A percentile compares a stretch with the other conserved stretches of the same genome.
These are phyloP conservation scores for Zaprionus obscuricornis DNA, from an alignment of 2,888 invertebrate genomes.

Conservation along the genomic window DNA sequence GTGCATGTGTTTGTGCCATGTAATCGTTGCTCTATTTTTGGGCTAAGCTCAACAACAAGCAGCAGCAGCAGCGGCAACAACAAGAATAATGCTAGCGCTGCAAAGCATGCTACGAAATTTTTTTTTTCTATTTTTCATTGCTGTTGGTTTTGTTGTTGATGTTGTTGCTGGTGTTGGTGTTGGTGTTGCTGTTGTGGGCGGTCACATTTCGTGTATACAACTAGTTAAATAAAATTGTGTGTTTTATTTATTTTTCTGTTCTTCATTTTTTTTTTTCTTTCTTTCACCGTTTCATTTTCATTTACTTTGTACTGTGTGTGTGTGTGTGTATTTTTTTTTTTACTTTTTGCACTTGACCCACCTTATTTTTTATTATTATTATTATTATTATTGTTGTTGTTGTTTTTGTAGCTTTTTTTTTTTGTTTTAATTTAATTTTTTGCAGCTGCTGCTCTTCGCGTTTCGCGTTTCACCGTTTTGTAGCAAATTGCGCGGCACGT, in stretches of 20 bases:
- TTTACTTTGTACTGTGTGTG: no score
- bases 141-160: conserved; percentile 11
- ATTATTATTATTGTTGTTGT: neutral
- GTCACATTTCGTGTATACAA: conserved; percentile 65
- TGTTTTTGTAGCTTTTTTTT: conserved; percentile 32
- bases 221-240: conserved; percentile 62
- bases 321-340: no score
- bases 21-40: conserved; percentile 64
- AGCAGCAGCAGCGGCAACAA: conserved; percentile 19
- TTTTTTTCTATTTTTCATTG: conserved; percentile 16
- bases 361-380: conserved; percentile 63
- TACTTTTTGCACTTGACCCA: conserved; percentile 82
- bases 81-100: conserved; percentile 44
- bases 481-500: conserved; percentile 70
- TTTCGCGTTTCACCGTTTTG: conserved; percentile 5
- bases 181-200: conserved; percentile 12
- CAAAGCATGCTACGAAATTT: conserved; percentile 61
- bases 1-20: conserved; percentile 36
- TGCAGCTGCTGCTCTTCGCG: neutral
- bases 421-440: no score
- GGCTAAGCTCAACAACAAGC: conserved; percentile 26
- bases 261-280: neutral
- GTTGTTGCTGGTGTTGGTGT: conserved; percentile 7
- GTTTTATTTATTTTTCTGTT: conserved; percentile 1
- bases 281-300: no score